Evolutionary conservation across 2,888 invertebrate genomes (phyloP).

Genomic region (Rhingia rostrata): DNA sequence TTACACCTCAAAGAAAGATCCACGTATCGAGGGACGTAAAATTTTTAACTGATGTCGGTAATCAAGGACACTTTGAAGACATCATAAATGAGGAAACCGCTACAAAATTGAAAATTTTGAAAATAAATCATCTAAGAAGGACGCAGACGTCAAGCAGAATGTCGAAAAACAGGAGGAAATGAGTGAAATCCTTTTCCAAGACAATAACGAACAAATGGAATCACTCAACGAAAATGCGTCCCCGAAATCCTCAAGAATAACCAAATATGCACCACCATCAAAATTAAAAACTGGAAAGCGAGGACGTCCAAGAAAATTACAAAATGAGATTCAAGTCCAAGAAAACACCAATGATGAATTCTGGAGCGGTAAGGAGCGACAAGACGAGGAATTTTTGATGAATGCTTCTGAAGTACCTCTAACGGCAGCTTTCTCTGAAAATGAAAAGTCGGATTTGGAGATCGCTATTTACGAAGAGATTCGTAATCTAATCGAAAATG

Average conservation of each 20-base stretch:
- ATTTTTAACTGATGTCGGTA: too few species aligned
- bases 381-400: constrained; percentile 12
- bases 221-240: background rate
- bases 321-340: background rate
- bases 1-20: too few species aligned
- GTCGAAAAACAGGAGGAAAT: background rate
- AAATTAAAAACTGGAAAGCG: too few species aligned
- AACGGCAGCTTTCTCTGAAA: constrained; percentile 1
- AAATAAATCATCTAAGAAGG: background rate
- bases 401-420: constrained; percentile 28
- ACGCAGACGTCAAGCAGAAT: background rate
- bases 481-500: constrained; percentile 46
- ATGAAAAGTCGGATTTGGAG: constrained; percentile 25
- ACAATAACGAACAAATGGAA: background rate
- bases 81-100: constrained; percentile 10
- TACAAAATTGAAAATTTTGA: background rate
- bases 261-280: too few species aligned
- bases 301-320: constrained; percentile 26
- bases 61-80: too few species aligned
- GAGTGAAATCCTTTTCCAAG: background rate
- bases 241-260: too few species aligned
- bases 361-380: background rate
- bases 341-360: background rate
- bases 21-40: too few species aligned
- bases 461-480: constrained; percentile 26